Conservation (phyloP, 2,113 vertebrate genomes). For the Chlorodrepanis virens region DNA sequence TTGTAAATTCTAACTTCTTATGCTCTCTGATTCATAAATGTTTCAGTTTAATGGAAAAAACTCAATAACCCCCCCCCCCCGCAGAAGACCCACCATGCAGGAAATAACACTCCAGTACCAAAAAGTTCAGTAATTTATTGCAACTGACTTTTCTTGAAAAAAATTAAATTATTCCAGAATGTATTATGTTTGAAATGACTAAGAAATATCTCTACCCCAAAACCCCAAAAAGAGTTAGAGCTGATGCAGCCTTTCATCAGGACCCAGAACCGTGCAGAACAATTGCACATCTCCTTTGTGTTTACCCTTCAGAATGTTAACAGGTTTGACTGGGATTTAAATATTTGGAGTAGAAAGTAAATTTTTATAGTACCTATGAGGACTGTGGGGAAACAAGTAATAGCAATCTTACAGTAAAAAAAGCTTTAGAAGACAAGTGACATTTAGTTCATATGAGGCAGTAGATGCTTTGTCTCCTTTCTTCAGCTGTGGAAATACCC, state of each 20-base stretch:
- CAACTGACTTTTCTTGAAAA: neutral
- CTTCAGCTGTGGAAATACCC: neutral
- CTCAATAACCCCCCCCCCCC: accelerated
- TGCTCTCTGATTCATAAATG: neutral
- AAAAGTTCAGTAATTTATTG: neutral
- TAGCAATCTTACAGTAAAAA: neutral
- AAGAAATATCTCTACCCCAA: neutral
- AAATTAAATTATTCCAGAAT: neutral
- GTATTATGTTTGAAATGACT: neutral
- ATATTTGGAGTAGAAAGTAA: slow-evolving; percentile 56
- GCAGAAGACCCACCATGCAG: neutral
- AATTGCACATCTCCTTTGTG: neutral
- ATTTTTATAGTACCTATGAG: slow-evolving; percentile 10
- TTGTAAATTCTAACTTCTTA: neutral
- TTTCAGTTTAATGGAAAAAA: neutral
- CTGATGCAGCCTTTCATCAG: neutral
- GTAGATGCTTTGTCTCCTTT: neutral
- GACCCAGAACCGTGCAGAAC: neutral
- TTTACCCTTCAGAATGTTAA: slow-evolving; percentile 18
- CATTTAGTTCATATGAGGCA: slow-evolving; percentile 8
- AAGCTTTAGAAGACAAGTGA: slow-evolving; percentile 13
- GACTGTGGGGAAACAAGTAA: slow-evolving; percentile 1
- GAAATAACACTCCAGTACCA: neutral
- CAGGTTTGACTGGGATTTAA: slow-evolving; percentile 35
- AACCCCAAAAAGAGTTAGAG: neutral